Evolutionary conservation across 2,797 vertebrate species (phyloP).

Genomic region (Hylomyscus alleni): DNA sequence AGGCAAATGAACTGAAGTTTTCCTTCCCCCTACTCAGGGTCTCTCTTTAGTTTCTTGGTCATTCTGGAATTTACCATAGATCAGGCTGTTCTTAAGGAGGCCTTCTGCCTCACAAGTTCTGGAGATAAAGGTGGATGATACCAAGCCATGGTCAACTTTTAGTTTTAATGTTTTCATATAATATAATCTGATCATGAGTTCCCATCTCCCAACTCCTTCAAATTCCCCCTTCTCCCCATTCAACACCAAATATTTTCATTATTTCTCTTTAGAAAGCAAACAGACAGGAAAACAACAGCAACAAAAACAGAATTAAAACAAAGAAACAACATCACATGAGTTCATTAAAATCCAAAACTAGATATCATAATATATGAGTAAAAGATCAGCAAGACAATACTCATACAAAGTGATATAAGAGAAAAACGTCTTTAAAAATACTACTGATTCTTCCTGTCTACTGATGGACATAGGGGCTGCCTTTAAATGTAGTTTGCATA

Average conservation of each 20-base stretch:
- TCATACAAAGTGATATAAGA: too few relatives aligned
- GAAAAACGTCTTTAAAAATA: neutral
- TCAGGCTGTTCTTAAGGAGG: neutral
- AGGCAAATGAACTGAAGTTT: neutral
- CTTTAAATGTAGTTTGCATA: neutral
- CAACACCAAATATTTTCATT: neutral
- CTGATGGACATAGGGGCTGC: too few relatives aligned
- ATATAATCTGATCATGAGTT: neutral
- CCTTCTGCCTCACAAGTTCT: neutral
- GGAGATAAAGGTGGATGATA: neutral
- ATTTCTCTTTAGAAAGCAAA: neutral
- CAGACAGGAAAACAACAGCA: neutral
- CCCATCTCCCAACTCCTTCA: rapidly evolving
- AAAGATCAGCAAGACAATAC: neutral
- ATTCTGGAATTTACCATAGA: neutral
- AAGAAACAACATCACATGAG: neutral
- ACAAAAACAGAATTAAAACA: neutral
- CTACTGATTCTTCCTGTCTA: neutral
- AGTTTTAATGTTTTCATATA: neutral
- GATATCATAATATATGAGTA: neutral
- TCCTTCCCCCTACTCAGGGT: neutral
- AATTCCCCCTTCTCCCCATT: neutral
- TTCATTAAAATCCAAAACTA: neutral
- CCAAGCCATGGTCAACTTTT: neutral
- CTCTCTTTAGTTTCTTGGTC: neutral